phyloP scores from a whole-genome alignment of 2,888 invertebrate species.

The Campoplex nolae region DNA sequence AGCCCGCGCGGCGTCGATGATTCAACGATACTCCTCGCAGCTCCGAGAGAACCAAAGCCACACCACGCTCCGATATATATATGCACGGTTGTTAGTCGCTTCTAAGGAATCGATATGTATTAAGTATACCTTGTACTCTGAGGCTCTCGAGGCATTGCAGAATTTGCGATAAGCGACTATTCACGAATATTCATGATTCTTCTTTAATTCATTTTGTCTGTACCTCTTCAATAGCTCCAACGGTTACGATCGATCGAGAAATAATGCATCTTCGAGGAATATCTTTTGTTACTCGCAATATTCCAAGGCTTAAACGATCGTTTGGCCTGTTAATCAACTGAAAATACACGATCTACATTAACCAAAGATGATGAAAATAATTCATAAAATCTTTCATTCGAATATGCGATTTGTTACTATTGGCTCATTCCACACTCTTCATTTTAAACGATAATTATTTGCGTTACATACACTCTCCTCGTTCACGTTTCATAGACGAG shows the following conservation, averaged over 20 bases:
- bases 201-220: slow-evolving; percentile 30
- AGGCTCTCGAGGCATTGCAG: slow-evolving; percentile 45
- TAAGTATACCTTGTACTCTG: slow-evolving; percentile 19
- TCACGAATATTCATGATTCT: slow-evolving; percentile 65
- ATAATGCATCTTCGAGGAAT: slow-evolving; percentile 2
- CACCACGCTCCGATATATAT: slow-evolving; percentile 32
- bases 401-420: neutral
- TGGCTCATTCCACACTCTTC: neutral
- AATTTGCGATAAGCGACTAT: slow-evolving; percentile 50
- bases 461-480: slow-evolving; percentile 1
- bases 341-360: neutral
- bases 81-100: slow-evolving; percentile 65
- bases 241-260: slow-evolving; percentile 23
- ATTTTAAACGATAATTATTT: slow-evolving; percentile 16
- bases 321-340: neutral
- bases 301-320: neutral
- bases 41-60: slow-evolving; percentile 46
- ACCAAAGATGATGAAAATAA: neutral
- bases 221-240: neutral
- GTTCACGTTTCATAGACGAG: slow-evolving; percentile 40
- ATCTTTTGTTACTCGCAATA: neutral
- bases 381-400: neutral
- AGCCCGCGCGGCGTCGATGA: slow-evolving; percentile 67
- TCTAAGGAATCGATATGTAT: slow-evolving; percentile 66
- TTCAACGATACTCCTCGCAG: slow-evolving; percentile 67